Evolutionary conservation across 2,888 invertebrate species (phyloP).

Genomic region (Cheilosia grossa): DNA sequence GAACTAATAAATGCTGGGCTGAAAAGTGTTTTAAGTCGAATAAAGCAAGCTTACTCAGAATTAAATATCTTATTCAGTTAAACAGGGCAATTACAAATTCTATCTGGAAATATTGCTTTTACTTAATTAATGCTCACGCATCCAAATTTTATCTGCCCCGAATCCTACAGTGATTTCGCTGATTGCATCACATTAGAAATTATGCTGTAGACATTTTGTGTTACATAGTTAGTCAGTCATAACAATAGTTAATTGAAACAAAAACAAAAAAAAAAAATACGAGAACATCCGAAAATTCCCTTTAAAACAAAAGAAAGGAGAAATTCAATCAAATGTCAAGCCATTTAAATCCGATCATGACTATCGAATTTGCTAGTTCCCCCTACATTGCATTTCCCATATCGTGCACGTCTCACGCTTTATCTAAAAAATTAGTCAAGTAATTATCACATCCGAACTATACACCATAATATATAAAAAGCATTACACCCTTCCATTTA

Average conservation of each 20-base stretch:
- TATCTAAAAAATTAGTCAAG: conserved; percentile 64
- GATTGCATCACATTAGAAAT: conserved; percentile 51
- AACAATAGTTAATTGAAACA: conserved; percentile 14
- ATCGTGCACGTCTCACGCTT: conserved; percentile 38
- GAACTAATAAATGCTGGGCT: too few species aligned
- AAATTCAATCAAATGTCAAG: conserved; percentile 58
- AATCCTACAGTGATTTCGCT: not conserved
- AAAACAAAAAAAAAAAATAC: not conserved
- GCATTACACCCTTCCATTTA: conserved; percentile 34
- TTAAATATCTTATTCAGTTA: too few species aligned
- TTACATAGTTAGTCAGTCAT: conserved; percentile 34
- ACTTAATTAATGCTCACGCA: too few species aligned
- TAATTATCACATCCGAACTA: conserved; percentile 61
- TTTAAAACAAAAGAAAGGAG: conserved; percentile 54
- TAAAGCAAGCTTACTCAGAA: too few species aligned
- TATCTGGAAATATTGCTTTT: too few species aligned
- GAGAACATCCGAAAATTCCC: not conserved
- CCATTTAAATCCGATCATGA: conserved; percentile 67
- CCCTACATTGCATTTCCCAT: conserved; percentile 43
- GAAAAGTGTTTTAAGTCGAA: too few species aligned
- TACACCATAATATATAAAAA: conserved; percentile 65
- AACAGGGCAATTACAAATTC: too few species aligned
- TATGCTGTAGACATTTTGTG: conserved; percentile 35
- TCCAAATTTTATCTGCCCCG: not conserved
- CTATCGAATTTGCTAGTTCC: conserved; percentile 54